Conservation (phyloP, 2,888 invertebrate species). For the Metalampra italica region DNA sequence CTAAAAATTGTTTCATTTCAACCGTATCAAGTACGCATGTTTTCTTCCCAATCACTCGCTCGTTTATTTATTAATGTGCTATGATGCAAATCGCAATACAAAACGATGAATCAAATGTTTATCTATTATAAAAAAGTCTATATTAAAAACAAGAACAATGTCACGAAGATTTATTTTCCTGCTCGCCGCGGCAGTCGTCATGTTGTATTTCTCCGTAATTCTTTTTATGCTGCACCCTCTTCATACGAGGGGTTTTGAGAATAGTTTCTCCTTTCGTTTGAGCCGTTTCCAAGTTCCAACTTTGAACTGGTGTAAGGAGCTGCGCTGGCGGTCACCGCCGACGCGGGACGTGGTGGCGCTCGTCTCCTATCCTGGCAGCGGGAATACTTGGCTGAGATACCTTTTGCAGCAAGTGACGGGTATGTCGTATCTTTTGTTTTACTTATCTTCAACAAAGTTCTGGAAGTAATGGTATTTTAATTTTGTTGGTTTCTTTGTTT, state of each 20-base stretch:
- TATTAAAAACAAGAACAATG: conserved; percentile 32
- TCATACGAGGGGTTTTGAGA: conserved; percentile 39
- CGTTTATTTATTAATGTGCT: no score
- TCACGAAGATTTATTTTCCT: conserved; percentile 58
- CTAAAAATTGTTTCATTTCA: no score
- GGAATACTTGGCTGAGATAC: conserved; percentile 90
- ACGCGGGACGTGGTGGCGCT: conserved; percentile 78
- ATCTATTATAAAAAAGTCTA: conserved; percentile 10
- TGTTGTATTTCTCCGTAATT: conserved; percentile 64
- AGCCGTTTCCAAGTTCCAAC: conserved; percentile 31
- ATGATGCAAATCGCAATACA: no score
- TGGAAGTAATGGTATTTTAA: no score
- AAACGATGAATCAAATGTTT: conserved; percentile 23
- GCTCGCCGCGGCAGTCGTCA: conserved; percentile 48
- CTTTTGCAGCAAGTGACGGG: conserved; percentile 88
- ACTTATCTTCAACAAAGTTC: no score
- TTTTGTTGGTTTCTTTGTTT: no score
- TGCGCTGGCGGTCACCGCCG: conserved; percentile 68
- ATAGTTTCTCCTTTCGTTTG: conserved; percentile 40
- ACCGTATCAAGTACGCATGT: no score
- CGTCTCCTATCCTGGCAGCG: conserved; percentile 90
- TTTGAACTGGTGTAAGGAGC: conserved; percentile 74
- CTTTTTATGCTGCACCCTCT: conserved; percentile 61
- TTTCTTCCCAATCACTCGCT: no score
- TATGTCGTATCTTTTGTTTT: conserved; percentile 28